Base-by-base conservation (phyloP, 2,797 vertebrate genomes). In the Otolemur crassicaudatus region DNA sequence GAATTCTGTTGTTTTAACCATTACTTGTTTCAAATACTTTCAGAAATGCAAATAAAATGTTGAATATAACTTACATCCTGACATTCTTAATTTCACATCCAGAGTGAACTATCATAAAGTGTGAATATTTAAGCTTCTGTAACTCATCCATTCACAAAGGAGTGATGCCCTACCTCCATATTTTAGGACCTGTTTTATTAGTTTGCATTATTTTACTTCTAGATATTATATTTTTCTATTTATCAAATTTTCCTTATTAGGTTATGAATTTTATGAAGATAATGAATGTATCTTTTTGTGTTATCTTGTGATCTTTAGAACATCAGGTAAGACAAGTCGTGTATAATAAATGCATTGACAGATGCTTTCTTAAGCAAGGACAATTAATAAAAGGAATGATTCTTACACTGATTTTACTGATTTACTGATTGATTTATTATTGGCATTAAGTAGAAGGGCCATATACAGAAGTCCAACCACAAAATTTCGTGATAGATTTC, bases 341-440 rank as follows among this genome's bases (percentile, higher is more conserved):
- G 14, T 80, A 49, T 40, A 82, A 94, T 90, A 92, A 83, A 70
- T 56, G 56, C 8, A 22, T 23, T 53, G 19, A 34, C 6, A 69
- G 9, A 46, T 79, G 1, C 14, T 94, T 86, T 16, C 29, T 84
- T 93, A 75, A 72, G 22, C 20, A 93, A 70, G 67, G 46, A 53
- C 22, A 27, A 40, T 56, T 27, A 22, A 31, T 90, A 90, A 72
- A 22, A 91, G 27, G 20, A 92, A 73, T 90, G 31, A 87, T 65
- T 65, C 49, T 61, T 49, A 88, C 75, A 89, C 8, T 86, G 31
- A 11, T n/a, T n/a, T 93, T 69, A 79, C 27, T 53, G 90, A 76
- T n/a, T n/a, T n/a, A n/a, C n/a, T n/a, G n/a, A n/a, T 49, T 87
- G 67, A 95, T 94, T 83, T 91, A 87, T 76, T 95, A 58, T 91